Conservation (phyloP, 2,797 vertebrate species). For the Bucorvus abyssinicus region DNA sequence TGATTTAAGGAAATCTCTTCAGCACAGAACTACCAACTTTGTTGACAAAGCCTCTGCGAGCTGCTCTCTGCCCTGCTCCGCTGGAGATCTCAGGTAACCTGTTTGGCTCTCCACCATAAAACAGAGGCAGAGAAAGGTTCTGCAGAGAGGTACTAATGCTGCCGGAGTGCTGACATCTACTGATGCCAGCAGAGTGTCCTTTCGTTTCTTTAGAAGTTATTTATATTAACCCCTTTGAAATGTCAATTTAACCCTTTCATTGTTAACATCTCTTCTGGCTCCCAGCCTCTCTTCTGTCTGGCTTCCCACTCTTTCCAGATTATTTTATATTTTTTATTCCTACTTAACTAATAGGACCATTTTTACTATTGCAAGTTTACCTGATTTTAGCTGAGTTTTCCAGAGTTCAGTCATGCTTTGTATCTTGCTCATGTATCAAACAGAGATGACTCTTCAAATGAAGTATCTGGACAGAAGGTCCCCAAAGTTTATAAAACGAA, state of each 20-base stretch:
- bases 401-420: background rate
- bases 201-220: background rate
- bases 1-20: background rate
- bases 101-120: background rate
- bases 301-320: background rate
- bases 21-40: background rate
- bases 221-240: background rate
- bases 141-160: background rate
- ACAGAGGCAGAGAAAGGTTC: background rate
- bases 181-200: background rate
- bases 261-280: background rate
- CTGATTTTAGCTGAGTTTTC: background rate
- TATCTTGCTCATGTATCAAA: background rate
- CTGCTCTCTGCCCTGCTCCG: background rate
- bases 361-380: background rate
- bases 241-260: background rate
- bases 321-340: background rate
- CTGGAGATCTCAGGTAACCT: background rate
- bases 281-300: background rate
- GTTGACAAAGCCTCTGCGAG: background rate
- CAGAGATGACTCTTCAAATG: background rate
- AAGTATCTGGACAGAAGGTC: background rate
- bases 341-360: background rate
- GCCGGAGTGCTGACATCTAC: background rate
- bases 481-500: background rate